Conservation (phyloP, 2,113 vertebrate species). For the Salvator merianae region DNA sequence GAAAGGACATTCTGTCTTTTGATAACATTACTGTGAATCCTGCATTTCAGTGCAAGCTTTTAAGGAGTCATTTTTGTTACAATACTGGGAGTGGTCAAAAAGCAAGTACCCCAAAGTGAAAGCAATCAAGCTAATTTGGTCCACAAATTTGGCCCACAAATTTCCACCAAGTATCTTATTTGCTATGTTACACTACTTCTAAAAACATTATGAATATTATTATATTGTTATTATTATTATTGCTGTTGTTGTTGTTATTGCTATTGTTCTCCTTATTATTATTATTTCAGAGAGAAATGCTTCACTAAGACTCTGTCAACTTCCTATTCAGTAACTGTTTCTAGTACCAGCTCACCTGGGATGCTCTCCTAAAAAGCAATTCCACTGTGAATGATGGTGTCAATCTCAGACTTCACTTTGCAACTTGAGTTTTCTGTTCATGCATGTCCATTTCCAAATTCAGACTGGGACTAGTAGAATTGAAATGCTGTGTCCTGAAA, state of each 20-base stretch:
- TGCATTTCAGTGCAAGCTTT: neutral
- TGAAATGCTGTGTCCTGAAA: no score
- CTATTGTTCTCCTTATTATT: no score
- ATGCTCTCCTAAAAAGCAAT: neutral
- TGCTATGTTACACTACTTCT: constrained; percentile 10
- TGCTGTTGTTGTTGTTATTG: no score
- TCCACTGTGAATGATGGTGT: neutral
- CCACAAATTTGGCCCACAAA: constrained; percentile 29
- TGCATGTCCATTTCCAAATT: neutral
- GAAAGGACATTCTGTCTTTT: neutral
- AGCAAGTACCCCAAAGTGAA: neutral
- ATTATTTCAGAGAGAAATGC: neutral
- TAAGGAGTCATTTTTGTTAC: neutral
- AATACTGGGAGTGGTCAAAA: neutral
- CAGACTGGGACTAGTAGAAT: neutral
- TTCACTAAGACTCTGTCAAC: neutral
- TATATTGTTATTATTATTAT: no score
- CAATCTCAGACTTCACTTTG: neutral
- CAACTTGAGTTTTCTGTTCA: neutral
- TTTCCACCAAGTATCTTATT: constrained; percentile 21
- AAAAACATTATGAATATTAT: no score
- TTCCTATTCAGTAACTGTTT: neutral
- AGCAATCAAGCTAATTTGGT: constrained; percentile 17
- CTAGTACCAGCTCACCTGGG: neutral
- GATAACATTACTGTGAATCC: neutral